phyloP scores from a whole-genome alignment of 2,888 invertebrate genomes.

The Hirtodrosophila trivittata region DNA sequence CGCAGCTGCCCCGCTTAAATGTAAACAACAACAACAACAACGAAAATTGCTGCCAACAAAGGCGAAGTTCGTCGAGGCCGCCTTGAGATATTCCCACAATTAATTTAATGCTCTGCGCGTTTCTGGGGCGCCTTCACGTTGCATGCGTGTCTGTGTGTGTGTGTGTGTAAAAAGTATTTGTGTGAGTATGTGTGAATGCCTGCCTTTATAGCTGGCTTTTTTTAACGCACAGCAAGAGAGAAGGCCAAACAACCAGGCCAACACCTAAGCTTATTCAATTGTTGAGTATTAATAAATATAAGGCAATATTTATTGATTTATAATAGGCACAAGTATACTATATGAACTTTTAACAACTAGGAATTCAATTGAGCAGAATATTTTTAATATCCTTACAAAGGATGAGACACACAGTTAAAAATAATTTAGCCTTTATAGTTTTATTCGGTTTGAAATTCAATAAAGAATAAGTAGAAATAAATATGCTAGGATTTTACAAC shows the following conservation, averaged over 20 bases:
- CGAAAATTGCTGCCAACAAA: conserved; percentile 45
- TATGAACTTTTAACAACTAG: too few relatives aligned
- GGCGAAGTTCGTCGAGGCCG: conserved; percentile 47
- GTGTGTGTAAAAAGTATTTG: conserved; percentile 2
- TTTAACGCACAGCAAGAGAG: too few relatives aligned
- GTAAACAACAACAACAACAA: conserved; percentile 26
- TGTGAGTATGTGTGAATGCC: background rate
- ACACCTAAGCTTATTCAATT: conserved; percentile 3
- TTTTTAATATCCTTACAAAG: too few relatives aligned
- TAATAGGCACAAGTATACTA: too few relatives aligned
- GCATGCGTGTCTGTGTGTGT: conserved; percentile 8
- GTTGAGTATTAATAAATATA: conserved; percentile 3
- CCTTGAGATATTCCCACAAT: conserved; percentile 67
- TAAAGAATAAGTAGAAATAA: too few relatives aligned
- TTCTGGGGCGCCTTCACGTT: conserved; percentile 43
- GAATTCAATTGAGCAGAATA: too few relatives aligned
- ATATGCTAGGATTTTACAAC: too few relatives aligned
- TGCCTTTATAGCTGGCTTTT: conserved; percentile 6
- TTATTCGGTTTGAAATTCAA: too few relatives aligned
- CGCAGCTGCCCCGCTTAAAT: conserved; percentile 46
- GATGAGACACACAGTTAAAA: too few relatives aligned
- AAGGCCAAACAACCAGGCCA: background rate
- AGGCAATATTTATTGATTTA: too few relatives aligned
- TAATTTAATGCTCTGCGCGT: conserved; percentile 64
- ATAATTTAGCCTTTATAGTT: too few relatives aligned